These are phyloP conservation scores for Hyphantria cunea DNA, from an alignment of 1,140 invertebrate species.

Conservation along the genomic window DNA sequence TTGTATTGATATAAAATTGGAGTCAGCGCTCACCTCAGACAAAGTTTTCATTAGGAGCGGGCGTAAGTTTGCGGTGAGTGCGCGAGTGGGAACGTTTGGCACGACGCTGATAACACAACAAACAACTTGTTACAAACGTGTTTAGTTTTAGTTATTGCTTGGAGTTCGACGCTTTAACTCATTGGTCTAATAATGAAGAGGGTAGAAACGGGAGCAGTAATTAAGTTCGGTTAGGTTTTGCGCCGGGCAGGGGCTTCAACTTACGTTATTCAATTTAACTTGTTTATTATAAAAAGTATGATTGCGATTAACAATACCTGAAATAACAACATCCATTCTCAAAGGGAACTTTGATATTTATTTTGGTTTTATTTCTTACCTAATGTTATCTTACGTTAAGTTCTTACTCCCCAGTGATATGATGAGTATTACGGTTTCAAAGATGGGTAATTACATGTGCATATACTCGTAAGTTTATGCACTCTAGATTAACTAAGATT, in stretches of 20 bases:
- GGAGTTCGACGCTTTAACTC: constrained; percentile 73
- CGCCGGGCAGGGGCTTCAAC: constrained; percentile 15
- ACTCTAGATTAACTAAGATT: no score
- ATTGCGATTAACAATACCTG: background rate
- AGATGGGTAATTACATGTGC: no score
- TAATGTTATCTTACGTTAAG: no score
- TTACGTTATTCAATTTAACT: constrained; percentile 9
- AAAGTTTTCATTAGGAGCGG: constrained; percentile 74
- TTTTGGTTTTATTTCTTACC: no score
- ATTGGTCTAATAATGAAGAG: constrained; percentile 74
- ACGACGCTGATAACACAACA: constrained; percentile 75
- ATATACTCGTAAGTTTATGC: no score
- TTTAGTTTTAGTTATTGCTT: constrained; percentile 79
- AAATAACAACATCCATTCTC: no score
- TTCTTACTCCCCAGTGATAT: no score
- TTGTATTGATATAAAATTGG: constrained; percentile 43
- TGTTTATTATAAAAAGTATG: constrained; percentile 1
- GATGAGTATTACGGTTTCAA: no score
- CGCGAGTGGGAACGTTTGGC: constrained; percentile 68
- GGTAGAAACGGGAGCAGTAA: constrained; percentile 52
- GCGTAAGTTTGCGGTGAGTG: constrained; percentile 69
- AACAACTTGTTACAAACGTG: constrained; percentile 79
- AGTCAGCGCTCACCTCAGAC: constrained; percentile 53
- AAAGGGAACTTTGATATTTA: no score
- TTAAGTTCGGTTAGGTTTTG: constrained; percentile 56